Evolutionary conservation across 2,888 invertebrate genomes (phyloP).

Genomic region (Dryadula phaetusa): DNA sequence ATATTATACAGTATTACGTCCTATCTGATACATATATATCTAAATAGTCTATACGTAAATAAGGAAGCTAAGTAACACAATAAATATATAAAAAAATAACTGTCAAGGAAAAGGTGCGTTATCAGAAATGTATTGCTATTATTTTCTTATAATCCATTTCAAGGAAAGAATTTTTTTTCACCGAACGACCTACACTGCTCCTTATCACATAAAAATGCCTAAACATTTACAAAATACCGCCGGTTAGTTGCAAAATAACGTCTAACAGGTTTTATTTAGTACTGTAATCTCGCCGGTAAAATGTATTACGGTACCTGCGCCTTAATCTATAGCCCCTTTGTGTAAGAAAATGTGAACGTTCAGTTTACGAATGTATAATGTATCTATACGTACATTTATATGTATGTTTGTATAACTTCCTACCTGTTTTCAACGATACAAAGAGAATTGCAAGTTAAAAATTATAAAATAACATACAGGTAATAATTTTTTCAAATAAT

Average conservation of each 20-base stretch:
- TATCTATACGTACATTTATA: constrained; percentile 41
- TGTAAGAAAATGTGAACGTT: constrained; percentile 48
- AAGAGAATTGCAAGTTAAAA: no score
- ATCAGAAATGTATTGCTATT: constrained; percentile 3
- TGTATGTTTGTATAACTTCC: constrained; percentile 19
- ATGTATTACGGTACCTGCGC: constrained; percentile 47
- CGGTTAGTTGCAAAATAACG: constrained; percentile 46
- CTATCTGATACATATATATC: not conserved
- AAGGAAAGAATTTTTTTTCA: constrained; percentile 1
- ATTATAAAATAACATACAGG: no score
- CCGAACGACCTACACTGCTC: constrained; percentile 32
- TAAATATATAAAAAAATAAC: not conserved
- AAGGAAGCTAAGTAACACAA: not conserved
- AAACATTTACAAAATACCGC: constrained; percentile 45
- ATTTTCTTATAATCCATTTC: constrained; percentile 17
- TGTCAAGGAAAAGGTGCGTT: not conserved
- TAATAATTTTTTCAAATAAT: no score
- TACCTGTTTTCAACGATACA: not conserved
- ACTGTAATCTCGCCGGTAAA: constrained; percentile 46
- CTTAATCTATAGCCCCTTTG: constrained; percentile 50
- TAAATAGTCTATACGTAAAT: not conserved
- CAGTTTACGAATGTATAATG: constrained; percentile 34
- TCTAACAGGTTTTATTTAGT: constrained; percentile 49
- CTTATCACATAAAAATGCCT: constrained; percentile 43
- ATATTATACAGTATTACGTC: not conserved